Base-by-base conservation (phyloP, 2,797 vertebrate species). In the Pygocentrus nattereri region DNA sequence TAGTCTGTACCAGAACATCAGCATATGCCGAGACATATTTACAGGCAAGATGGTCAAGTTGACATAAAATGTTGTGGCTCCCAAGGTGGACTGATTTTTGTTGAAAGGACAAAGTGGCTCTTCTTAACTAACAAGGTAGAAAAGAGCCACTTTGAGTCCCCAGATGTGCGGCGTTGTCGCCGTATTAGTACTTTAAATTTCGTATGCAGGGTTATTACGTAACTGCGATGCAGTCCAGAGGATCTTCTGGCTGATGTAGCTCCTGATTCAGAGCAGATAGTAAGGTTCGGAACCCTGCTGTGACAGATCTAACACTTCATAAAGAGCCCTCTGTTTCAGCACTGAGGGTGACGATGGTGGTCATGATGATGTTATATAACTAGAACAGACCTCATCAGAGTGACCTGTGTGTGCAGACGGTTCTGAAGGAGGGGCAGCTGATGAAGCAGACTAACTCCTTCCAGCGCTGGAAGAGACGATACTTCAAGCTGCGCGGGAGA, bases 361-460 rank as follows among this genome's bases (percentile, higher is more conserved):
- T 70, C 77, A 61, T 18, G 64, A 61, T 61, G 62, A 8, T 3
- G n/a, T 68, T 76, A 52, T 12, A 54, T 61, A 61, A 61, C 25
- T 31, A 25, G 70, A 27, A 54, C 41, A 76, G 49, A 58, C 19
- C 16, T 61, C 23, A 38, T 25, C 44, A 44, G 21, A 41, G 30
- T 30, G 72, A 13, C 30, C 34, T 23, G 16, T 50, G 73, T 65
- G 67, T 81, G 13, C 89, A 99, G 98, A 97, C 97, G 0, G 89
- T 99, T 82, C 90, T 99, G 90, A 98, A 97, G 91, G 98, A 99
- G 87, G 98, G 98, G 1, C 95, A 95, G 87, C 92, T 99, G 85
- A 93, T 97, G 95, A 99, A 99, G 89, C 98, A 99, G 92, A 99
- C 97, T 23, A 99, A 93, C 87, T 98, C 97, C 0, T 99, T 99